Evolutionary conservation across 1,140 invertebrate species (phyloP), one percentile per base, ranked within the genome.

Genomic region (Leptopilina boulardi): DNA sequence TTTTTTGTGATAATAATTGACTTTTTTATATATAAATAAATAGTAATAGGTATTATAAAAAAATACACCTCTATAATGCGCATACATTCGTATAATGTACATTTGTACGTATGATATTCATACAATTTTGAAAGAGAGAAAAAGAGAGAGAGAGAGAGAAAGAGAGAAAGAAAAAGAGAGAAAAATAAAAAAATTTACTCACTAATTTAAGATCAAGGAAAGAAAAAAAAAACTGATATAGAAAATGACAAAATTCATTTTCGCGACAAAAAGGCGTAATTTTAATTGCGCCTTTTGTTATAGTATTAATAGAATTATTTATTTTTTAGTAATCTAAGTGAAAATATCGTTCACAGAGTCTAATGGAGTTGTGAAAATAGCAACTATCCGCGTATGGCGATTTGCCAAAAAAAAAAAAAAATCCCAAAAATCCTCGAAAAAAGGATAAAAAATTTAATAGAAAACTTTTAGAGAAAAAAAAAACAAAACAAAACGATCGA

Each of bases 241-340:
- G 38, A 72, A 44, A 75, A 74, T 15, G 54, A 72, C 59, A 76
- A 74, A 38, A 41, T 59, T 23, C 34, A 44, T 71, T 80, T 73
- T 82, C 73, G 77, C 34, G 34, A 38, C 34, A 70, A 54, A 73
- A 75, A 30, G 54, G 44, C 66, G 42, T 34, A 44, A 21, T 47
- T 71, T 71, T 54, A 44, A 77, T 15, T 59, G 73, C 73, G 21
- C 51, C 59, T 70, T 76, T 79, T 76, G 76, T 83, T 54, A 21
- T 79, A 86, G 74, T 75, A 77, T 83, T 80, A 75, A 80, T 79
- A 70, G 54, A 79, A 75, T 66, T 80, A 78, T 84, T 85, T 85
- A 82, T 87, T 86, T 85, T 78, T 54, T 83, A 80, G 82, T 77
- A 78, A 59, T 82, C 71, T 83, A 82, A 80, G 71, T 74, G 72